These are phyloP conservation scores for Hypotaenidia okinawae DNA, from an alignment of 2,797 vertebrate genomes.

Conservation along the genomic window DNA sequence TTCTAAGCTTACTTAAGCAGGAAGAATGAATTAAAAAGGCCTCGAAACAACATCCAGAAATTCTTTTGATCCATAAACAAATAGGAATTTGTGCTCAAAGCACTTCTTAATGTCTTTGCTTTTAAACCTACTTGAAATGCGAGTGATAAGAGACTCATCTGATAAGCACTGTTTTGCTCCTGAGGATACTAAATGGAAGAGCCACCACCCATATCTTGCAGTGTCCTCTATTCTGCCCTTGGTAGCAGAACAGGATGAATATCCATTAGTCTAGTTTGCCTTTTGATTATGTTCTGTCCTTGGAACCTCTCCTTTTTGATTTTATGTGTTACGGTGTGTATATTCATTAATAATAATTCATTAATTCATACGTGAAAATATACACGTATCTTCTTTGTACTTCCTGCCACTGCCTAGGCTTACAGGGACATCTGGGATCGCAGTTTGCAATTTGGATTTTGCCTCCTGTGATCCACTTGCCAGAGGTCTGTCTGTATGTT, in stretches of 20 bases:
- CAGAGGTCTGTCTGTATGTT: not conserved
- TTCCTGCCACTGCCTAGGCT: not conserved
- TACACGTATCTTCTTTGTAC: not conserved
- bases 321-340: not conserved
- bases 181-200: not conserved
- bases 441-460: not conserved
- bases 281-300: not conserved
- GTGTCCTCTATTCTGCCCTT: not conserved
- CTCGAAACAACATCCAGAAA: not conserved
- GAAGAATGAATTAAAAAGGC: not conserved
- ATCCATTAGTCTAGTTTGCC: not conserved
- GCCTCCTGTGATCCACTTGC: not conserved
- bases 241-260: not conserved
- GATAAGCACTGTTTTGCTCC: not conserved
- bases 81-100: not conserved
- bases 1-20: not conserved
- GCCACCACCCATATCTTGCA: not conserved
- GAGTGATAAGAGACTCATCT: not conserved
- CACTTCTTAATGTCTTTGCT: not conserved
- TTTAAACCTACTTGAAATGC: not conserved
- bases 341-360: not conserved
- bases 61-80: not conserved
- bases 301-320: not conserved
- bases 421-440: not conserved
- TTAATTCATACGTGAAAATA: not conserved